Evolutionary conservation across 2,888 invertebrate genomes (phyloP), one percentile per base, ranked within the genome.

Genomic region (Neocrepidodera transversa): DNA sequence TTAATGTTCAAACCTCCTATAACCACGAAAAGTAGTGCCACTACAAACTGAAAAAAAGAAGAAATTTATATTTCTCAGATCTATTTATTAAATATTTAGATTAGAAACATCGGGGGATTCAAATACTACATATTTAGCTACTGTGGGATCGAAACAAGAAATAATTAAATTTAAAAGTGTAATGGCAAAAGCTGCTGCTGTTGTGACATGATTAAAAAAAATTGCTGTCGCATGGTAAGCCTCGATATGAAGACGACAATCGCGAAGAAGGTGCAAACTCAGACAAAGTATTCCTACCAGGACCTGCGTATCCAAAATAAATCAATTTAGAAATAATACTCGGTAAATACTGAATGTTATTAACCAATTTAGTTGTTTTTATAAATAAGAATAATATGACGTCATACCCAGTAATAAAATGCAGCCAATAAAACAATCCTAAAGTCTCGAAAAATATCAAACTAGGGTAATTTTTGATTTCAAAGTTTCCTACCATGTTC

Each of bases 1-100:
- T 93, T 92, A 75, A 93, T 86, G 81, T 93, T 90, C 78, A 93
- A 81, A 69, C 92, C 90, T 71, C 93, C 92, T 78, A 93, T 89
- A 72, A 88, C 82, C 71, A 93, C 87, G 84, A 92, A 92, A 73
- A 93, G 82, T 74, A 91, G 85, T 67, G 92, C 93, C 72, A 92
- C 90, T 75, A 89, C 80, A 73, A 93, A 85, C 93, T 93, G 86
- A 79, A 85, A 85, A 82, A 81, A 80, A 61, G 70, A 71, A 30
- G 2, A 8, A 30, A 30, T 30, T 30, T 30, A 10, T 30, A 10
- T 14, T 36, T 36, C 1, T 36, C 6, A 36, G 11, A 14, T 3
- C 4, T 6, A 4, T 11, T 42, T 28, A 11, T 23, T 51, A 32
- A 7, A 20, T 53, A 36, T 55, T 38, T 0, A 63, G 30, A 23